These are phyloP conservation scores for Esox lucius DNA, from an alignment of 2,797 vertebrate genomes.

Conservation along the genomic window DNA sequence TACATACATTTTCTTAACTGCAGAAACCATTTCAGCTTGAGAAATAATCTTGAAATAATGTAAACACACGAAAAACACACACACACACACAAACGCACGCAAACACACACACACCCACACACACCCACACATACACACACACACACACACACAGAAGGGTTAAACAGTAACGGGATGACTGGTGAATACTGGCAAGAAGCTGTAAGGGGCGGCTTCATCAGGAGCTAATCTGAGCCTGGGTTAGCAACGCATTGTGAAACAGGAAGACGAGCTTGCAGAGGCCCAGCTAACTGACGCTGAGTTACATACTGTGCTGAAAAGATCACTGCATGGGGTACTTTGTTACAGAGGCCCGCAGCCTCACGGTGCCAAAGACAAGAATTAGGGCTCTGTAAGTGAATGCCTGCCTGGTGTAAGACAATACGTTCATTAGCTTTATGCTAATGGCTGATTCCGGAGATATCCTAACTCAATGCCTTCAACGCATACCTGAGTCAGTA, in stretches of 20 bases:
- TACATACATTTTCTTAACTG: neutral
- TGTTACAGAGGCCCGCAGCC: conserved; percentile 60
- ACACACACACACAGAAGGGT: conserved; percentile 6
- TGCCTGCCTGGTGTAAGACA: conserved; percentile 49
- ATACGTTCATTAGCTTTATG: conserved; percentile 19
- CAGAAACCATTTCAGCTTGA: neutral
- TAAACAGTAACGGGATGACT: conserved; percentile 21
- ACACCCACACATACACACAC: neutral
- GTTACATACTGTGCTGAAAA: conserved; percentile 72
- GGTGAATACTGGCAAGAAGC: conserved; percentile 50
- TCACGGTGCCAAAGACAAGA: conserved; percentile 67
- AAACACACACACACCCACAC: neutral
- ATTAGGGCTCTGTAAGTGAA: conserved; percentile 61
- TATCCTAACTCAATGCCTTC: neutral
- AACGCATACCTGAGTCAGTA: neutral
- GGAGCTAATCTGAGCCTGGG: conserved; percentile 69
- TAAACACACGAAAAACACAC: conserved; percentile 1
- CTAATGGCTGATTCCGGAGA: conserved; percentile 12
- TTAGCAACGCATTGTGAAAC: conserved; percentile 66
- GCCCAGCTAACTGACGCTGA: conserved; percentile 64
- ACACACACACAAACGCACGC: neutral
- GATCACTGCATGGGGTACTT: conserved; percentile 64
- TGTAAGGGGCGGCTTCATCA: conserved; percentile 62
- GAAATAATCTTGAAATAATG: neutral
- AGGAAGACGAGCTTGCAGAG: conserved; percentile 69